Base-by-base conservation (phyloP, 2,888 invertebrate species). In the Heteromyza rotundicornis region DNA sequence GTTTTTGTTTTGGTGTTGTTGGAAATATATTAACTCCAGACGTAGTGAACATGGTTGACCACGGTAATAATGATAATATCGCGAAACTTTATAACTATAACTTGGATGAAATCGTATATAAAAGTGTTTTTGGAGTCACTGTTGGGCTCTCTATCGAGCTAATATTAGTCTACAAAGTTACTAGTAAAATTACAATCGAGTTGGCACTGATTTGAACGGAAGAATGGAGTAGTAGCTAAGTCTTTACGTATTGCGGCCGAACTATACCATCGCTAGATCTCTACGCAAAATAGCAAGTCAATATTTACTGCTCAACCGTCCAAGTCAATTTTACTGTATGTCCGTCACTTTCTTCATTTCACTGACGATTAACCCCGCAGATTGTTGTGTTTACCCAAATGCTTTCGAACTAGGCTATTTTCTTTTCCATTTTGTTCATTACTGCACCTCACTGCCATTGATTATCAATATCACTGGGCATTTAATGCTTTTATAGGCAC, bases 381-480 rank as follows among this genome's bases (percentile, higher is more conserved):
- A 40, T 40, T 14, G 40, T n/a, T 40, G 14, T 40, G 40, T 40
- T 40, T 40, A 40, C 40, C 5, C 40, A 40, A 40, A 40, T 14
- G 32, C 32, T 32, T 32, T 32, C 12, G 7, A 8, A 12, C 32
- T 32, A 32, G 7, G 40, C 40, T n/a, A 40, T 7, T n/a, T 40
- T 40, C 14, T 7, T 40, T 40, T 40, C 16, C n/a, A n/a, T 32
- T 32, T 32, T n/a, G n/a, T n/a, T n/a, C n/a, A n/a, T n/a, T n/a
- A n/a, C 5, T 32, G 32, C 5, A 40, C 5, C 20, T 10, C 44
- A n/a, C n/a, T 17, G 14, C 32, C 44, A 20, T 7, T 53, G 44
- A 61, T 61, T 32, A 61, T 52, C 61, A 57, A 44, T 52, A 61
- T 49, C 24, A 44, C 52, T 50, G 57, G 35, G 53, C 57, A 20